Conservation (phyloP, 2,113 vertebrate species). For the Perccottus glenii region DNA sequence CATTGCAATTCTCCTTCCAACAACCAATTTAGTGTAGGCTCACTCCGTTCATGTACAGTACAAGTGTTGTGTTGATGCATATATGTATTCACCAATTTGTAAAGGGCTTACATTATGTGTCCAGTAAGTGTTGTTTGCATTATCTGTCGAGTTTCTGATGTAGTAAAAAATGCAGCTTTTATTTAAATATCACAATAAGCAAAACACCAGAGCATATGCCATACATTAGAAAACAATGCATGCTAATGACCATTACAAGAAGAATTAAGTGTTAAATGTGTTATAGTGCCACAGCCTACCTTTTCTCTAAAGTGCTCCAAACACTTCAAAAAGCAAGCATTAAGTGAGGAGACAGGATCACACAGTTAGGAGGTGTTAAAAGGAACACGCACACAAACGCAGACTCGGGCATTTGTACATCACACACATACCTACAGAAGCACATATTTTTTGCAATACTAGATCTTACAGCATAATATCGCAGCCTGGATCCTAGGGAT, state of each 20-base stretch:
- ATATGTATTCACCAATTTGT: neutral
- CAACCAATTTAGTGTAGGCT: too few species aligned
- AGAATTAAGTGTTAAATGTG: constrained; percentile 40
- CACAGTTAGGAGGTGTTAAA: constrained; percentile 66
- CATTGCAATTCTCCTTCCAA: neutral
- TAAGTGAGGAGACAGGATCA: constrained; percentile 77
- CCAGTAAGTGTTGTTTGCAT: neutral
- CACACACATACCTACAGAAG: constrained; percentile 78
- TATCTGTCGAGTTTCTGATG: neutral
- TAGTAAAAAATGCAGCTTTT: neutral
- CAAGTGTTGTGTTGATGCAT: too few species aligned
- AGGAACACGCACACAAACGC: constrained; percentile 42
- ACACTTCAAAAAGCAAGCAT: constrained; percentile 82
- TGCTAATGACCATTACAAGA: constrained; percentile 47
- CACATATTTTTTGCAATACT: constrained; percentile 80
- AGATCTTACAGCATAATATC: constrained; percentile 79
- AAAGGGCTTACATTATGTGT: neutral
- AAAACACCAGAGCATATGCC: neutral
- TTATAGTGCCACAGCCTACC: constrained; percentile 75
- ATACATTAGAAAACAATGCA: constrained; percentile 38
- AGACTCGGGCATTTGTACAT: constrained; percentile 24
- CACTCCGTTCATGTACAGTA: too few species aligned
- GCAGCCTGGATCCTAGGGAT: constrained; percentile 68
- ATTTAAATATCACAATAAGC: constrained; percentile 2
- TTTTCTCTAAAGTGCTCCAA: constrained; percentile 83